Evolutionary conservation across 2,113 vertebrate species (phyloP).

Genomic region (Zosterops hypoxanthus): DNA sequence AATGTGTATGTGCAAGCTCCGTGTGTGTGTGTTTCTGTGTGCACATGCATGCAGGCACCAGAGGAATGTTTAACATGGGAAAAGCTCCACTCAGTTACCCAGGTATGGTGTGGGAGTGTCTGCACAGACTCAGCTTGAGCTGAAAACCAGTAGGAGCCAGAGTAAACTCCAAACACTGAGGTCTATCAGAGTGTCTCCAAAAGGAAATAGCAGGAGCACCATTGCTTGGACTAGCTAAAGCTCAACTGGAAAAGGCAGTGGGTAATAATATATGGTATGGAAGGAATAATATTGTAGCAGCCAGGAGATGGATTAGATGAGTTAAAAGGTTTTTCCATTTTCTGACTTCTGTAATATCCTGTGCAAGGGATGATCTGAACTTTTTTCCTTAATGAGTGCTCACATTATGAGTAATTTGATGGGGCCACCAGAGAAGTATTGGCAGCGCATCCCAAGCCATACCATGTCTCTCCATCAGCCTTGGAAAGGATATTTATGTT

Average conservation of each 20-base stretch:
- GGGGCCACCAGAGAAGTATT: constrained; percentile 62
- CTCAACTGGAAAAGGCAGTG: constrained; percentile 44
- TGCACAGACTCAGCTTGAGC: not conserved
- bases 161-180: not conserved
- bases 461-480: constrained; percentile 51
- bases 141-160: not conserved
- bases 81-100: not conserved
- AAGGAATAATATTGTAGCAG: constrained; percentile 61
- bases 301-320: constrained; percentile 54
- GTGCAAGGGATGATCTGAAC: constrained; percentile 56
- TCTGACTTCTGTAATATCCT: constrained; percentile 66
- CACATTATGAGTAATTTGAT: constrained; percentile 38
- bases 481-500: constrained; percentile 52
- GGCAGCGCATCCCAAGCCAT: constrained; percentile 37
- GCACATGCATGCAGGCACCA: not conserved
- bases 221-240: constrained; percentile 2
- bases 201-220: constrained; percentile 49
- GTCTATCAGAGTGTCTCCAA: constrained; percentile 25
- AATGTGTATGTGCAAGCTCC: not conserved
- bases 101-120: not conserved
- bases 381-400: constrained; percentile 49
- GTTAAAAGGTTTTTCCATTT: constrained; percentile 69
- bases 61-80: constrained; percentile 4
- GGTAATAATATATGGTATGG: constrained; percentile 52
- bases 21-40: not conserved